phyloP scores from a whole-genome alignment of 1,140 invertebrate species.

The Drosophila fuyamai region DNA sequence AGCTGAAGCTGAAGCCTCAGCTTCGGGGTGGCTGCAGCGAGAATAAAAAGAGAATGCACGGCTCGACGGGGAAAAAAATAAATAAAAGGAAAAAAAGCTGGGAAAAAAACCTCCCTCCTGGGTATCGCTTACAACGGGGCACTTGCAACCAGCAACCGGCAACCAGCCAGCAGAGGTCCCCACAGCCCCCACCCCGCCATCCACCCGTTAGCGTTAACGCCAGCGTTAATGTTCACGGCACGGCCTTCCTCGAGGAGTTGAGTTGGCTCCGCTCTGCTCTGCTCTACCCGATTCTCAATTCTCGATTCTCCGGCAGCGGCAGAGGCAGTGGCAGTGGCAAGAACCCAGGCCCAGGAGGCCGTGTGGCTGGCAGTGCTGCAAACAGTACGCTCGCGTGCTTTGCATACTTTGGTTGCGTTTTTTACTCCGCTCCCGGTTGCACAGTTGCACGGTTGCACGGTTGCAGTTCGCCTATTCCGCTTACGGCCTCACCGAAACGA shows the following conservation, averaged over 20 bases:
- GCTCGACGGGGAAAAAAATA: conserved; percentile 24
- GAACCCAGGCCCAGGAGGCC: conserved; percentile 40
- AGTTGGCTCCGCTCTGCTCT: conserved; percentile 27
- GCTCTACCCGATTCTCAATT: conserved; percentile 24
- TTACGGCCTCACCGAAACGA: conserved; percentile 11
- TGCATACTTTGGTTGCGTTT: conserved; percentile 84
- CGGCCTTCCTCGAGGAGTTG: conserved; percentile 72
- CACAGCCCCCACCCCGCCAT: background rate
- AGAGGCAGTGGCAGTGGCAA: conserved; percentile 26
- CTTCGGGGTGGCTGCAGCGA: conserved; percentile 63
- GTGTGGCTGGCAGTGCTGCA: conserved; percentile 30
- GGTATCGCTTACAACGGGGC: conserved; percentile 79
- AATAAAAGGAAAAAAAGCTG: conserved; percentile 21
- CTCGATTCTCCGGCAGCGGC: conserved; percentile 34
- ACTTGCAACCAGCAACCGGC: conserved; percentile 65
- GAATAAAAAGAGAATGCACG: conserved; percentile 46
- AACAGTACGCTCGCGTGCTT: conserved; percentile 84
- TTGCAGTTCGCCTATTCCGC: conserved; percentile 20
- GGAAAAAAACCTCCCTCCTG: conserved; percentile 67
- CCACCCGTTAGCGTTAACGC: conserved; percentile 46
- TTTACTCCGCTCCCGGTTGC: conserved; percentile 59
- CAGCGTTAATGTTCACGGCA: conserved; percentile 61
- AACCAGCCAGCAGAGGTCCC: conserved; percentile 49
- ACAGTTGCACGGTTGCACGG: conserved; percentile 17
- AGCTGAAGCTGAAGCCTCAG: conserved; percentile 20